Conservation (phyloP, 2,888 invertebrate species). For the Ophioninae sp. region DNA sequence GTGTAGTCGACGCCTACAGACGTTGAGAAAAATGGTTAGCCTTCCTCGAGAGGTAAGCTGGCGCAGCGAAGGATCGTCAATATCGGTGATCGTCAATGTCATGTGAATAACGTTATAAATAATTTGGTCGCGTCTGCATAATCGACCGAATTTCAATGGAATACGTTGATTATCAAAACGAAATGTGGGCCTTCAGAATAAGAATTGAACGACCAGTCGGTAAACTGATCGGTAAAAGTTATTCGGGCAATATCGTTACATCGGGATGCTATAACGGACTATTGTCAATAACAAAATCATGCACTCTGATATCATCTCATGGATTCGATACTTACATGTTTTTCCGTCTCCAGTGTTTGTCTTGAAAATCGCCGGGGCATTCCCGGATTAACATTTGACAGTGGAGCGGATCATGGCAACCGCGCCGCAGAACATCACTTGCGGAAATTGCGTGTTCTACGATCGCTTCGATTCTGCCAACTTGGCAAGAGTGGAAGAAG, state of each 20-base stretch:
- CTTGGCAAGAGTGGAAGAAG: slow-evolving; percentile 90
- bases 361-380: not conserved
- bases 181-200: slow-evolving; percentile 15
- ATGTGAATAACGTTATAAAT: not conserved
- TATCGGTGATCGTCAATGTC: not conserved
- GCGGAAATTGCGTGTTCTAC: slow-evolving; percentile 90
- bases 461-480: slow-evolving; percentile 96
- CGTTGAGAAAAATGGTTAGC: slow-evolving; percentile 38
- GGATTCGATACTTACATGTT: not conserved
- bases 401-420: slow-evolving; percentile 73
- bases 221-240: slow-evolving; percentile 27
- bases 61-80: not conserved
- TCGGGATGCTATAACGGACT: not conserved
- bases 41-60: slow-evolving; percentile 32
- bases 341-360: not conserved
- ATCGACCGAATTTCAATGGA: slow-evolving; percentile 25
- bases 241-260: not conserved
- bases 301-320: not conserved
- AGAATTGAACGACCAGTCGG: slow-evolving; percentile 40
- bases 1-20: not conserved
- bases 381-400: slow-evolving; percentile 77
- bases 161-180: slow-evolving; percentile 18
- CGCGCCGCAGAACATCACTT: slow-evolving; percentile 82
- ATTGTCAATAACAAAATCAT: not conserved
- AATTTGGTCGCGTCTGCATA: slow-evolving; percentile 40